Conservation (phyloP, 1,140 invertebrate species). For the Trinorchestia longiramus region DNA sequence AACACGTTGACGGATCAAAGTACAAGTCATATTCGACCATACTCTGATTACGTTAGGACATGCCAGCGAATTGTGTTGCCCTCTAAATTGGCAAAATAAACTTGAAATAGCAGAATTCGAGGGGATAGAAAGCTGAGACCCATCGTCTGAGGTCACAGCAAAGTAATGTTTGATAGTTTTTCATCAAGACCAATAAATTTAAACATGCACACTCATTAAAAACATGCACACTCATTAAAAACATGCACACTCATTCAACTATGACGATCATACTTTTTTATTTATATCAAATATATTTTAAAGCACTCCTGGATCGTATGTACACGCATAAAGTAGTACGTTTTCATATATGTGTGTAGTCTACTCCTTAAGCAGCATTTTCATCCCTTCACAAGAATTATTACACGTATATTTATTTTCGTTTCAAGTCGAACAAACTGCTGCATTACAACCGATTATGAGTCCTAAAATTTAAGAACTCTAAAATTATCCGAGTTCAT, state of each 20-base stretch:
- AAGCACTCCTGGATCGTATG: no score
- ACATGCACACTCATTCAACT: neutral
- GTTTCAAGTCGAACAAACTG: neutral
- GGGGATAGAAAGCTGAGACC: neutral
- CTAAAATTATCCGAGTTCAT: no score
- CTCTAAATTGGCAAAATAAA: neutral
- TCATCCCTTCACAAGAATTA: no score
- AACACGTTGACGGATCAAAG: neutral
- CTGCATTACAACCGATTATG: neutral
- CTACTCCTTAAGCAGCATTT: no score
- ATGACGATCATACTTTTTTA: neutral
- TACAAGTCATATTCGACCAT: neutral
- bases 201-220: neutral
- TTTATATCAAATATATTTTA: no score
- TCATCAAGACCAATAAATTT: neutral
- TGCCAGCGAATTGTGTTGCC: neutral
- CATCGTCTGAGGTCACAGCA: neutral
- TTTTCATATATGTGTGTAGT: no score
- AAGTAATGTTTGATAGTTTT: no score
- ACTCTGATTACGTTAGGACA: neutral
- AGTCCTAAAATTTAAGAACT: no score
- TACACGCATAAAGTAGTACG: no score
- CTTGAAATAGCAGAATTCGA: neutral
- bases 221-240: neutral
- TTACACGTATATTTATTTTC: no score